A percentile compares a stretch with the other conserved stretches of the same genome.
Conservation (phyloP, 1,140 invertebrate genomes). For the Heterodera schachtii region DNA sequence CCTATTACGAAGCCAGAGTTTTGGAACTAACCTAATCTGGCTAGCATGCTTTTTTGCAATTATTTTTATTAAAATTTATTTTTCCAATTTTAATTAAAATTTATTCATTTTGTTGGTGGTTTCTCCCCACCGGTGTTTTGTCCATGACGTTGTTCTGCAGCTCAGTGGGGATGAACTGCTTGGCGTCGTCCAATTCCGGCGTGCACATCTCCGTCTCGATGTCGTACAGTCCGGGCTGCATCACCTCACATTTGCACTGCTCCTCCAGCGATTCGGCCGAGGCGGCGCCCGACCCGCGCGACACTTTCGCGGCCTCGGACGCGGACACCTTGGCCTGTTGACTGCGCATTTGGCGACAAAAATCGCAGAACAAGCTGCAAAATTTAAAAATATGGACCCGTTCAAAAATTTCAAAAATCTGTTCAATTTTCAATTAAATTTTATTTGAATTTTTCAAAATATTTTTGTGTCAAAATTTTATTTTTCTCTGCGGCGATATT, state of each 20-base stretch:
- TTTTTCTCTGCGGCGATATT: no score
- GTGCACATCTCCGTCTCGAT: slow-evolving; percentile 66
- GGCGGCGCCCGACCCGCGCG: neutral
- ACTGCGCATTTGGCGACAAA: slow-evolving; percentile 64
- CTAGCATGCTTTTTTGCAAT: no score
- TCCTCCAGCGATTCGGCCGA: slow-evolving; percentile 44
- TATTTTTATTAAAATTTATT: no score
- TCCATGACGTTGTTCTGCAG: slow-evolving; percentile 65
- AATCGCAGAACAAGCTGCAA: slow-evolving; percentile 64
- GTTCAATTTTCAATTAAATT: no score
- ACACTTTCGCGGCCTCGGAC: slow-evolving; percentile 33
- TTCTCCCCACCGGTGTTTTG: slow-evolving; percentile 57
- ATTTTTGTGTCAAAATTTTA: no score
- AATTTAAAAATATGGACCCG: neutral
- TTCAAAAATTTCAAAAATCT: no score
- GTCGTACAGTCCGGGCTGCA: slow-evolving; percentile 63
- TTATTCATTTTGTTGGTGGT: neutral
- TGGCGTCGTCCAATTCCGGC: slow-evolving; percentile 65
- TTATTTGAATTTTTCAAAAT: no score
- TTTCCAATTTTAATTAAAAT: neutral
- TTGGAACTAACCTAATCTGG: no score
- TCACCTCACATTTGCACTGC: slow-evolving; percentile 52
- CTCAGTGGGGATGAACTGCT: slow-evolving; percentile 64
- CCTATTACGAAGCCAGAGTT: no score
- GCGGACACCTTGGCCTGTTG: slow-evolving; percentile 51